Percentiles rank a stretch among this genome's conserved stretches.
phyloP scores from a whole-genome alignment of 2,797 vertebrate genomes.

The Salmo trutta region DNA sequence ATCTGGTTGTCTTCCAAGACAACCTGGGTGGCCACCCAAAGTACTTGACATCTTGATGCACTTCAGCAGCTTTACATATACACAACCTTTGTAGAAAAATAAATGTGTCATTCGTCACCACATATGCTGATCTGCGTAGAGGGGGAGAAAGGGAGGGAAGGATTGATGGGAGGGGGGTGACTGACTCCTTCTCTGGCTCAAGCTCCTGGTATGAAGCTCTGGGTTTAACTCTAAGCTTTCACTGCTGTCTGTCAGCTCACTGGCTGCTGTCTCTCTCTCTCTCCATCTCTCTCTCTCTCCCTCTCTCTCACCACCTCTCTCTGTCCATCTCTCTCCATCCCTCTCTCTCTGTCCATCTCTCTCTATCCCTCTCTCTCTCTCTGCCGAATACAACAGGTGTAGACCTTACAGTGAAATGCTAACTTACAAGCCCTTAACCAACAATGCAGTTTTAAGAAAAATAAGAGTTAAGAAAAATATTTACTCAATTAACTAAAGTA shows the following conservation, averaged over 20 bases:
- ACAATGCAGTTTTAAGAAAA: no score
- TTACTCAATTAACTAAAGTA: no score
- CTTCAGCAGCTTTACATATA: slow-evolving; percentile 99
- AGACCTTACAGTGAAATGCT: no score
- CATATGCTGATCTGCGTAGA: slow-evolving; percentile 94
- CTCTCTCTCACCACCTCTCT: slow-evolving; percentile 13
- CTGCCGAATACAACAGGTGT: no score
- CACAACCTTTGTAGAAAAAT: slow-evolving; percentile 99
- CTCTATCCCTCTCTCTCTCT: slow-evolving; percentile 7
- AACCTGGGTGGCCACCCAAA: slow-evolving; percentile 99
- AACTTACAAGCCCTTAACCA: no score
- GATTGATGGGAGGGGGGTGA: slow-evolving; percentile 28
- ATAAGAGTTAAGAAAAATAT: no score
- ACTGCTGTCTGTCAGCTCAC: slow-evolving; percentile 50
- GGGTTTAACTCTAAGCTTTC: slow-evolving; percentile 50
- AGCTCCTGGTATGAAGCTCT: slow-evolving; percentile 72
- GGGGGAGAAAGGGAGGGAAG: slow-evolving; percentile 25
- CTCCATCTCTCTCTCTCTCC: neutral
- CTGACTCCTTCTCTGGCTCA: slow-evolving; percentile 60
- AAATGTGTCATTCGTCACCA: slow-evolving; percentile 99
- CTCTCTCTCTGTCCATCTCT: neutral
- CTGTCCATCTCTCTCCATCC: slow-evolving; percentile 32
- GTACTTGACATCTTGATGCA: slow-evolving; percentile 99
- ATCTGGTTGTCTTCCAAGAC: slow-evolving; percentile 99
- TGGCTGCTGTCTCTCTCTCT: slow-evolving; percentile 33